Evolutionary conservation across 2,888 invertebrate species (phyloP).

Genomic region (Ophion costatus): DNA sequence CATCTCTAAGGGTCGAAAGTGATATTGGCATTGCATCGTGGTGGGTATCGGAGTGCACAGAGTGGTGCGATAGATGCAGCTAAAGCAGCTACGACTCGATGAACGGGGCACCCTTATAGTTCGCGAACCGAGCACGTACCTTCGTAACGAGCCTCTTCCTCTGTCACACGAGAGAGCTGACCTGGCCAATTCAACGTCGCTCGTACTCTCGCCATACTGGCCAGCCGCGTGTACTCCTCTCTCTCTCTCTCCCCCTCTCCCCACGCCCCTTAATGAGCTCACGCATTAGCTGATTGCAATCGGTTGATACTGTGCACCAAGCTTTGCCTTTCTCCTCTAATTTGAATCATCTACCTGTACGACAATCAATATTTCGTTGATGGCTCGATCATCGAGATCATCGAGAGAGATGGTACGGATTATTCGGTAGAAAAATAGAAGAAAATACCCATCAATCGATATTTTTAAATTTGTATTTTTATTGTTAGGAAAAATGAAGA

Average conservation of each 20-base stretch:
- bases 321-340: neutral
- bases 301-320: neutral
- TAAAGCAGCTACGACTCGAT: conserved; percentile 49
- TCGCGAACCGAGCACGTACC: conserved; percentile 71
- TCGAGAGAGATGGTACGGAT: too few species aligned
- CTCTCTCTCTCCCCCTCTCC: conserved; percentile 12
- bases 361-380: neutral
- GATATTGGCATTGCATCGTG: too few species aligned
- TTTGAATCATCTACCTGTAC: neutral
- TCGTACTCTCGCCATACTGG: conserved; percentile 19
- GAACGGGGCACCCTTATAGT: conserved; percentile 44
- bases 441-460: too few species aligned
- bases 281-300: conserved; percentile 18
- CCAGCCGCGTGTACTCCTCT: conserved; percentile 5
- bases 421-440: too few species aligned
- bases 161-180: conserved; percentile 69
- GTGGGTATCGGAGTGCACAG: neutral
- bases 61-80: conserved; percentile 19
- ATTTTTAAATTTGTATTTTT: too few species aligned
- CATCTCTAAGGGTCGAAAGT: too few species aligned
- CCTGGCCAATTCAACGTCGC: conserved; percentile 59
- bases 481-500: too few species aligned
- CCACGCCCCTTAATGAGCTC: too few species aligned
- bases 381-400: too few species aligned
- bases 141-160: conserved; percentile 76